Conservation (phyloP, 2,888 invertebrate genomes). For the Eupelmus urozonus region DNA sequence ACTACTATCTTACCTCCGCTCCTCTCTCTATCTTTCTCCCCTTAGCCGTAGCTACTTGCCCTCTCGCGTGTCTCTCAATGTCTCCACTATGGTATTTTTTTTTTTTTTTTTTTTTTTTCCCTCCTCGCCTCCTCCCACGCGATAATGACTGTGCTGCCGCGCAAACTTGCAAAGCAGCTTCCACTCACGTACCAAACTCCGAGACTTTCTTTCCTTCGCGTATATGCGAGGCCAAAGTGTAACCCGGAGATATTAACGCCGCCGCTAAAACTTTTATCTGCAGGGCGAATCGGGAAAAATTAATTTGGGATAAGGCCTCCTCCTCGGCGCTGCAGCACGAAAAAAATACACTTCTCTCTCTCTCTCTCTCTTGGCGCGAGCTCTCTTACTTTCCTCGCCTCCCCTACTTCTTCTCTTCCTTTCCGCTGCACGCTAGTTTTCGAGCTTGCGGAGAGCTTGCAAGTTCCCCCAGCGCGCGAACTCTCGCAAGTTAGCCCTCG, state of each 20-base stretch:
- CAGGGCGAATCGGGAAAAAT: constrained; percentile 62
- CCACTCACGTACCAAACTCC: constrained; percentile 52
- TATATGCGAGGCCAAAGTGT: background rate
- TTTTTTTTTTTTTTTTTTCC: constrained; percentile 28
- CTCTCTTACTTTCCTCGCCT: too few species aligned
- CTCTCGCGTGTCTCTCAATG: background rate
- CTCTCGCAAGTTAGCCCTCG: background rate
- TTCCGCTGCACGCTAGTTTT: too few species aligned
- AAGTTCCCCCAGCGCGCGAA: too few species aligned
- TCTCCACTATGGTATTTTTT: background rate
- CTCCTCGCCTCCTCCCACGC: constrained; percentile 23
- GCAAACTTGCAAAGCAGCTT: constrained; percentile 59
- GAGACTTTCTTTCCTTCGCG: constrained; percentile 27
- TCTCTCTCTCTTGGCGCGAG: too few species aligned
- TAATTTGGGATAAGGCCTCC: constrained; percentile 63
- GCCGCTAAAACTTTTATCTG: constrained; percentile 60
- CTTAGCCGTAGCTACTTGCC: background rate
- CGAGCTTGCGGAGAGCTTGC: too few species aligned
- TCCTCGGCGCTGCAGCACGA: background rate
- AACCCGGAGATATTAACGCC: constrained; percentile 13
- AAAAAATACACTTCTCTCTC: constrained; percentile 15
- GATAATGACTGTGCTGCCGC: constrained; percentile 58
- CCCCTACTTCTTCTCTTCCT: too few species aligned
- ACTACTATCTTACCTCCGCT: constrained; percentile 31
- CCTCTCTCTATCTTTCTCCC: constrained; percentile 25